Evolutionary conservation across 1,140 invertebrate species (phyloP).

Genomic region (Anoplophora glabripennis): DNA sequence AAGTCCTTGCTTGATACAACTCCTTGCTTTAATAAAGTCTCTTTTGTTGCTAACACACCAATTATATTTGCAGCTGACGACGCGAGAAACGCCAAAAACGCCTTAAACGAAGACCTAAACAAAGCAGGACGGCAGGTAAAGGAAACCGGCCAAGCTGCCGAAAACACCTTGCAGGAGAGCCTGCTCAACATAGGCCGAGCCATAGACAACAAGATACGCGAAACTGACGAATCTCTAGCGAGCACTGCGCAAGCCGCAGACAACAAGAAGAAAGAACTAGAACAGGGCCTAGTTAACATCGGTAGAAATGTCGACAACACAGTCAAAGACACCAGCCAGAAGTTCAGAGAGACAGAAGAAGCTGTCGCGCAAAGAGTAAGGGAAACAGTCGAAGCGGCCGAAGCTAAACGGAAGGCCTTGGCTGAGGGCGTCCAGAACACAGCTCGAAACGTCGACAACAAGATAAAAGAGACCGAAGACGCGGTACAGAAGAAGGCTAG

Average conservation of each 20-base stretch:
- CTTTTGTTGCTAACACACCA: too few relatives aligned
- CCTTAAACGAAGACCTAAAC: constrained; percentile 22
- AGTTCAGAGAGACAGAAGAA: constrained; percentile 14
- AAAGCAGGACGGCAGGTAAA: constrained; percentile 11
- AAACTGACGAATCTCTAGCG: constrained; percentile 16
- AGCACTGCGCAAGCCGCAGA: background rate
- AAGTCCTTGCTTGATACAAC: too few relatives aligned
- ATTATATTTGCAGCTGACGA: constrained; percentile 22
- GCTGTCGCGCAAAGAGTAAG: constrained; percentile 7
- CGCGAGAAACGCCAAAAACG: constrained; percentile 20
- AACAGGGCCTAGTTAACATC: background rate
- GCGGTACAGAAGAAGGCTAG: constrained; percentile 14
- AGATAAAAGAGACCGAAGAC: constrained; percentile 20
- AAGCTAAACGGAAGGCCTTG: constrained; percentile 17
- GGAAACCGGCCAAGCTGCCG: constrained; percentile 7
- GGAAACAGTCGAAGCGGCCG: constrained; percentile 14
- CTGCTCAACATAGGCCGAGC: constrained; percentile 13
- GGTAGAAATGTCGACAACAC: constrained; percentile 15
- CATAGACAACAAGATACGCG: constrained; percentile 24
- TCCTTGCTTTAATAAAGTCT: too few relatives aligned
- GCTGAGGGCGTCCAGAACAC: constrained; percentile 19
- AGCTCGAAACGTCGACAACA: constrained; percentile 22
- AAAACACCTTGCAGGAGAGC: constrained; percentile 11
- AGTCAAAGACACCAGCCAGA: constrained; percentile 13
- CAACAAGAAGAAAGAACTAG: too few relatives aligned